phyloP scores from a whole-genome alignment of 2,113 vertebrate genomes.

The Siniperca knerii region DNA sequence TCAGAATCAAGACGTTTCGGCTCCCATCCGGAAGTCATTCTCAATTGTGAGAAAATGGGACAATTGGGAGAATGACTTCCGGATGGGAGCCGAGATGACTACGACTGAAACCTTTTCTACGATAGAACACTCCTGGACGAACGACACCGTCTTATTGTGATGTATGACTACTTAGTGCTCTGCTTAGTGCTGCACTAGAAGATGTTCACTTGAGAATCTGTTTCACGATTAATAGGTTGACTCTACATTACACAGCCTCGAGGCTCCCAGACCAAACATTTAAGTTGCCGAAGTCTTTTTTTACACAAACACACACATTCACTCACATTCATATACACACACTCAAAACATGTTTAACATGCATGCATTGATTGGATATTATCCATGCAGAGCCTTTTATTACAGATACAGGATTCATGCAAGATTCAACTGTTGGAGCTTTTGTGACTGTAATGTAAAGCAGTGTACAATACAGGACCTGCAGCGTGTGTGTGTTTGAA shows the following conservation, averaged over 20 bases:
- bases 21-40: too few species aligned
- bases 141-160: slow-evolving; percentile 2
- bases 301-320: not conserved
- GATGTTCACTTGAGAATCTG: slow-evolving; percentile 8
- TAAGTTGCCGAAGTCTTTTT: not conserved
- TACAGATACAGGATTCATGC: slow-evolving; percentile 6
- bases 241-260: not conserved
- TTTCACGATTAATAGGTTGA: slow-evolving; percentile 39
- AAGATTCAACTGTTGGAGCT: not conserved
- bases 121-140: too few species aligned
- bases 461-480: not conserved
- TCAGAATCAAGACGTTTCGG: too few species aligned
- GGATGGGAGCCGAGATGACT: too few species aligned
- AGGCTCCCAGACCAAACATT: slow-evolving; percentile 24
- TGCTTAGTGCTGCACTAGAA: slow-evolving; percentile 3
- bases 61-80: too few species aligned
- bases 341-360: not conserved
- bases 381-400: not conserved
- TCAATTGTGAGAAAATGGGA: too few species aligned
- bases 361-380: not conserved
- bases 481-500: not conserved
- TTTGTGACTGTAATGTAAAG: slow-evolving; percentile 3
- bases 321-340: slow-evolving; percentile 2
- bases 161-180: not conserved
- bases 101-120: too few species aligned